phyloP scores from a whole-genome alignment of 2,888 invertebrate genomes.

The Neoitamus cyanurus region DNA sequence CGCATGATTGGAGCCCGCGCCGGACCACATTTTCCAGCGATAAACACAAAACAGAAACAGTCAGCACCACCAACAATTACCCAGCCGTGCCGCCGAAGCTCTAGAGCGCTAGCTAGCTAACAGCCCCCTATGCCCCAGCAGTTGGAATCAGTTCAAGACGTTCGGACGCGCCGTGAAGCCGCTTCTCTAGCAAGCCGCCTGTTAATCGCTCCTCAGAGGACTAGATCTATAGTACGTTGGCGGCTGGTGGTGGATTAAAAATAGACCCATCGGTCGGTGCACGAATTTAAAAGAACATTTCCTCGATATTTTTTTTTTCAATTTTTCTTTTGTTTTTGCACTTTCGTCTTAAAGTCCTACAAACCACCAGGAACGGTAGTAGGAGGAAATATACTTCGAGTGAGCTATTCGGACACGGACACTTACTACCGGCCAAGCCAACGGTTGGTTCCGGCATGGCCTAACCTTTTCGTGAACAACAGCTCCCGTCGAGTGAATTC shows the following conservation, averaged over 20 bases:
- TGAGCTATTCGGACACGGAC: neutral
- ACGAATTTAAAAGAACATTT: neutral
- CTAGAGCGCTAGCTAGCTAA: neutral
- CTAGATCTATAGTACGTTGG: neutral
- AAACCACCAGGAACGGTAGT: neutral
- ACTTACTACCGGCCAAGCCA: neutral
- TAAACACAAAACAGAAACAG: conserved; percentile 30
- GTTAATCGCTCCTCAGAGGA: neutral
- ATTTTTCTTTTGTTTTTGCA: neutral
- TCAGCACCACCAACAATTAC: neutral
- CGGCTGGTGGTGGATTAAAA: conserved; percentile 30
- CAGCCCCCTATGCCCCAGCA: neutral
- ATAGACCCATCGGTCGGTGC: conserved; percentile 7
- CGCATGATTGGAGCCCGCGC: conserved; percentile 34
- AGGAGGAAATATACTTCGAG: neutral
- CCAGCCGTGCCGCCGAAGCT: neutral
- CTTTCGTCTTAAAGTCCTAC: neutral
- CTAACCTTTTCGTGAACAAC: neutral
- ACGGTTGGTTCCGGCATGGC: neutral
- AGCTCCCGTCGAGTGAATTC: neutral
- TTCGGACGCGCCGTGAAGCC: conserved; percentile 17
- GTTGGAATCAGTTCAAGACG: conserved; percentile 23
- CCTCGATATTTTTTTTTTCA: neutral
- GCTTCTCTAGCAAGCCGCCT: neutral
- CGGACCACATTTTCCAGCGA: neutral